A percentile compares a stretch with the other conserved stretches of the same genome.
phyloP scores from a whole-genome alignment of 2,113 vertebrate genomes.

The Labrus mixtus region DNA sequence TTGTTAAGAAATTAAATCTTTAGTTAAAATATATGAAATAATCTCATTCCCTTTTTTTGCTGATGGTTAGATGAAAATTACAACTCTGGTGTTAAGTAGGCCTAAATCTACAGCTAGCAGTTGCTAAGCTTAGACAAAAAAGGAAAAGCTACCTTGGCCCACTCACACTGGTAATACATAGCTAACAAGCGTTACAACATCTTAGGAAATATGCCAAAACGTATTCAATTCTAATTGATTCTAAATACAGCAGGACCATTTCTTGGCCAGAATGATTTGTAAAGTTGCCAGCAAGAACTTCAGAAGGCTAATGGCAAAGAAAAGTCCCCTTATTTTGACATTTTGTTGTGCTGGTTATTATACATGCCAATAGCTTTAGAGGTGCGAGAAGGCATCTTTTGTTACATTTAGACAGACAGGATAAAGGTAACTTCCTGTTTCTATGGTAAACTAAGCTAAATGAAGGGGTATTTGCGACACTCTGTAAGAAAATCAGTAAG shows the following conservation, averaged over 20 bases:
- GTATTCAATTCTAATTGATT: too few relatives aligned
- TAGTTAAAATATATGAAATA: too few relatives aligned
- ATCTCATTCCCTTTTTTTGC: not conserved
- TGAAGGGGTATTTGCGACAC: not conserved
- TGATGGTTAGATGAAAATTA: not conserved
- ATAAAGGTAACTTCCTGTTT: not conserved
- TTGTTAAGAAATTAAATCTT: too few relatives aligned
- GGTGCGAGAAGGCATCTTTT: not conserved
- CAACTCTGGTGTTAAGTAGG: not conserved
- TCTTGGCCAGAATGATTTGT: too few relatives aligned
- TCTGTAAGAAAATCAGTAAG: fast-evolving
- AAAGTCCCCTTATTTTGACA: too few relatives aligned
- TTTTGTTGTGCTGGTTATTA: not conserved
- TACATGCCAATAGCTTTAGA: not conserved
- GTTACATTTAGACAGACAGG: not conserved
- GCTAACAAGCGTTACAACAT: too few relatives aligned
- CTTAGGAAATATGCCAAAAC: too few relatives aligned
- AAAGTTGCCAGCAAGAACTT: not conserved
- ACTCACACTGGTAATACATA: not conserved
- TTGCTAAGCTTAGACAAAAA: not conserved
- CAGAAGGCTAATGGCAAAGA: not conserved
- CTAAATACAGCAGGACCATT: too few relatives aligned
- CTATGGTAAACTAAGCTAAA: not conserved
- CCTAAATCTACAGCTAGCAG: not conserved
- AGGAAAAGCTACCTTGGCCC: not conserved